A percentile compares a stretch with the other conserved stretches of the same genome.
Evolutionary conservation across 2,113 vertebrate species (phyloP).

Genomic region (Lucifuga dentata): DNA sequence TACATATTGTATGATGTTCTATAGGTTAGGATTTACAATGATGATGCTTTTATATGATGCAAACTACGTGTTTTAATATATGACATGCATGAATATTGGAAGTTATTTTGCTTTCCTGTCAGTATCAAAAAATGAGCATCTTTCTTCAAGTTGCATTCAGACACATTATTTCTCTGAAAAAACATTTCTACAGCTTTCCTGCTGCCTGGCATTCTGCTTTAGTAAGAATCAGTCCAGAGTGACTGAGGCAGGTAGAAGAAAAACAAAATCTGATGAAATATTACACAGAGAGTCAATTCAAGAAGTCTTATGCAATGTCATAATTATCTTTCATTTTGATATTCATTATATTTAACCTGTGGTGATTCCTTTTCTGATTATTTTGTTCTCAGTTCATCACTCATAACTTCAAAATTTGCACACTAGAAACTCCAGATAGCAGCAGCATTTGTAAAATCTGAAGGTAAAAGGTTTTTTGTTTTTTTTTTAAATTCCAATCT

Average conservation of each 20-base stretch:
- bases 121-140: neutral
- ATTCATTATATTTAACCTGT: constrained; percentile 1
- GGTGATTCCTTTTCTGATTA: constrained; percentile 3
- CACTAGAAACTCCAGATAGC: constrained; percentile 31
- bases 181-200: constrained; percentile 2
- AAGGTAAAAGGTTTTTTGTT: too few species aligned
- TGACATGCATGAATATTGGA: neutral
- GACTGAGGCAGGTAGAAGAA: constrained; percentile 8
- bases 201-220: constrained; percentile 13
- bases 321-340: constrained; percentile 32
- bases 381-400: constrained; percentile 2
- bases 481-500: too few species aligned
- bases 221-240: constrained; percentile 5
- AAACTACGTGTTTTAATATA: too few species aligned
- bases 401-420: constrained; percentile 4
- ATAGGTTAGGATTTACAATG: too few species aligned
- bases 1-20: too few species aligned
- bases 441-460: constrained; percentile 23
- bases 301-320: constrained; percentile 22
- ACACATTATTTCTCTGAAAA: neutral
- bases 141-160: neutral
- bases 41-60: too few species aligned
- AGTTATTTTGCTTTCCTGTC: neutral
- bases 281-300: constrained; percentile 35
- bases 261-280: constrained; percentile 20